Conservation (phyloP, 2,888 invertebrate genomes). For the Acanthococcus lagerstroemiae region DNA sequence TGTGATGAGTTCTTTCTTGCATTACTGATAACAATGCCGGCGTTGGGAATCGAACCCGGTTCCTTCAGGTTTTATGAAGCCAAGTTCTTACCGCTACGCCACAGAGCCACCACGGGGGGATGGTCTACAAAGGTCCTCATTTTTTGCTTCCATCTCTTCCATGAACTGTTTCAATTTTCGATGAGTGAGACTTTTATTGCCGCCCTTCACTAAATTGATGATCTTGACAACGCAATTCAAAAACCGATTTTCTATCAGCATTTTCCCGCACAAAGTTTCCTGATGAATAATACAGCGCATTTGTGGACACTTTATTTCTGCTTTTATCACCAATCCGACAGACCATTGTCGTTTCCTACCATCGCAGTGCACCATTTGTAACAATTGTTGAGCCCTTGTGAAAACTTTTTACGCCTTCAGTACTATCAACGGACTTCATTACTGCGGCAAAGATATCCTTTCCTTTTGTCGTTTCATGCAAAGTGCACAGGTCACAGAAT, state of each 20-base stretch:
- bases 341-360: conserved; percentile 34
- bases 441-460: conserved; percentile 29
- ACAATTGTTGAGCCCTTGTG: conserved; percentile 32
- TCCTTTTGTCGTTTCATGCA: conserved; percentile 31
- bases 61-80: too few relatives aligned
- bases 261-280: conserved; percentile 31
- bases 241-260: conserved; percentile 26
- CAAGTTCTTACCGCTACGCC: too few relatives aligned
- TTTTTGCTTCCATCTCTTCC: conserved; percentile 31
- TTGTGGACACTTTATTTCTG: conserved; percentile 32
- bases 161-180: conserved; percentile 33
- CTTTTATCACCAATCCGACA: conserved; percentile 30
- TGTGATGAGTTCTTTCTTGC: too few relatives aligned
- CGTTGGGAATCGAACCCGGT: too few relatives aligned
- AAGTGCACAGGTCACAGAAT: conserved; percentile 23
- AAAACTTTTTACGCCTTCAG: conserved; percentile 20
- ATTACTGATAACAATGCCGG: too few relatives aligned
- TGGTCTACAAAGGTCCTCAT: conserved; percentile 32
- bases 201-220: conserved; percentile 26
- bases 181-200: conserved; percentile 26
- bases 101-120: too few relatives aligned
- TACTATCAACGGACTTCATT: conserved; percentile 28
- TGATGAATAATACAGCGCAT: conserved; percentile 35
- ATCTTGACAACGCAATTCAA: conserved; percentile 27
- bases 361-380: too few relatives aligned